Conservation (phyloP, 2,113 vertebrate genomes). For the Syngnathus typhle region DNA sequence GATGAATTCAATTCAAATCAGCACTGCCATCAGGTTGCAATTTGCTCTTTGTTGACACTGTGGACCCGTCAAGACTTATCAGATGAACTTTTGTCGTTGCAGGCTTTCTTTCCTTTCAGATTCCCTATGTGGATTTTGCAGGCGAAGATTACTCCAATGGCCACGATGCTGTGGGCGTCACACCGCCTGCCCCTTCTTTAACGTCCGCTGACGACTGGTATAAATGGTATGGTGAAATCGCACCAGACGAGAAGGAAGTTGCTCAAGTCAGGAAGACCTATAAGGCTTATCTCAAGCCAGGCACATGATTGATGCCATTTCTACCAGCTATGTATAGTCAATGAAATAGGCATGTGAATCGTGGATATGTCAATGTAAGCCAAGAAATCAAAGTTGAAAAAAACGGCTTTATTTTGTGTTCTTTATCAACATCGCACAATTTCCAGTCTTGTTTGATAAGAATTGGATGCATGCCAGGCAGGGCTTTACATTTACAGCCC, state of each 20-base stretch:
- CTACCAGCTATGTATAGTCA: background rate
- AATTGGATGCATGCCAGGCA: background rate
- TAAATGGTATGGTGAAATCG: conserved; percentile 76
- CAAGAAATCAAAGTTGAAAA: conserved; percentile 43
- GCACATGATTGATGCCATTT: background rate
- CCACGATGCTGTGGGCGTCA: conserved; percentile 78
- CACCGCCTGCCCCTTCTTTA: conserved; percentile 62
- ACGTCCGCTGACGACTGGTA: conserved; percentile 72
- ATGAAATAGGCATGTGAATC: no score
- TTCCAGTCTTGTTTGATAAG: conserved; percentile 8
- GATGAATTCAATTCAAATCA: no score
- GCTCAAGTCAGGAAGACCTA: conserved; percentile 74
- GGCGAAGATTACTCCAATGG: conserved; percentile 72
- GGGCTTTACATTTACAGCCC: conserved; percentile 1
- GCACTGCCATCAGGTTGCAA: no score
- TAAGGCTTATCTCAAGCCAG: conserved; percentile 68
- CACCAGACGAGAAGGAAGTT: conserved; percentile 70
- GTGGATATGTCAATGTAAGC: conserved; percentile 1
- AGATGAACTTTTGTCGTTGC: background rate
- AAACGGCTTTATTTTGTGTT: conserved; percentile 38
- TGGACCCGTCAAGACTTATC: background rate
- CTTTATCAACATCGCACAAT: background rate
- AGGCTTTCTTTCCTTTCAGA: conserved; percentile 76
- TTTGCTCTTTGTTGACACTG: no score
- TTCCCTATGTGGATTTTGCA: conserved; percentile 68